These are phyloP conservation scores for Alloplasta piceator DNA, from an alignment of 2,888 invertebrate genomes.

Conservation along the genomic window DNA sequence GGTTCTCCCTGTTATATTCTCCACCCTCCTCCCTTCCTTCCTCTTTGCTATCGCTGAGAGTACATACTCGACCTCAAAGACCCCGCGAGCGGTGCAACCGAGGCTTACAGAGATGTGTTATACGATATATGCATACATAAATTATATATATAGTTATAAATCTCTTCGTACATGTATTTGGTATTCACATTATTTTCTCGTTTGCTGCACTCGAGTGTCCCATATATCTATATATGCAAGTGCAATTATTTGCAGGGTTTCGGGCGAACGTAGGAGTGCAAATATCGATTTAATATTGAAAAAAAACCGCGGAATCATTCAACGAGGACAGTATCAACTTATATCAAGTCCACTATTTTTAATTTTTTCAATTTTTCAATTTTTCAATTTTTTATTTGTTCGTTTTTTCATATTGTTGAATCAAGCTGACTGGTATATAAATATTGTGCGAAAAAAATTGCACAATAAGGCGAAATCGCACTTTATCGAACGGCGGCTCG, in stretches of 20 bases:
- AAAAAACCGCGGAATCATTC: too few relatives aligned
- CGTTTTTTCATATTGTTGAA: too few relatives aligned
- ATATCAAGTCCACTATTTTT: too few relatives aligned
- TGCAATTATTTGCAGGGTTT: conserved; percentile 28
- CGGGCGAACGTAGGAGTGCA: conserved; percentile 6
- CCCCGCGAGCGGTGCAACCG: conserved; percentile 30
- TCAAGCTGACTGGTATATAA: too few relatives aligned
- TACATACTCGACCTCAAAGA: conserved; percentile 59
- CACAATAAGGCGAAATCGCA: too few relatives aligned
- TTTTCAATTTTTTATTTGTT: too few relatives aligned
- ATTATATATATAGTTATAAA: conserved; percentile 1
- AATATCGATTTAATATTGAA: conserved; percentile 19
- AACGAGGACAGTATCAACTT: too few relatives aligned
- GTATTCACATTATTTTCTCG: conserved; percentile 6
- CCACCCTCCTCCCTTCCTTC: conserved; percentile 33
- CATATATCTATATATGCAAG: conserved; percentile 16
- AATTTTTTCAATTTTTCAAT: too few relatives aligned
- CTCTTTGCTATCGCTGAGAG: conserved; percentile 46
- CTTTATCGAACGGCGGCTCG: too few relatives aligned
- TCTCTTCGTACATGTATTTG: too few relatives aligned
- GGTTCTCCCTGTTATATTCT: conserved; percentile 58
- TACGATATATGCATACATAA: conserved; percentile 8
- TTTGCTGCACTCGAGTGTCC: conserved; percentile 27
- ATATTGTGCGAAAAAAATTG: too few relatives aligned
- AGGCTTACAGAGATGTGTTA: conserved; percentile 17